These are phyloP conservation scores for Urocolius indicus DNA, from an alignment of 2,113 vertebrate species.

Conservation along the genomic window DNA sequence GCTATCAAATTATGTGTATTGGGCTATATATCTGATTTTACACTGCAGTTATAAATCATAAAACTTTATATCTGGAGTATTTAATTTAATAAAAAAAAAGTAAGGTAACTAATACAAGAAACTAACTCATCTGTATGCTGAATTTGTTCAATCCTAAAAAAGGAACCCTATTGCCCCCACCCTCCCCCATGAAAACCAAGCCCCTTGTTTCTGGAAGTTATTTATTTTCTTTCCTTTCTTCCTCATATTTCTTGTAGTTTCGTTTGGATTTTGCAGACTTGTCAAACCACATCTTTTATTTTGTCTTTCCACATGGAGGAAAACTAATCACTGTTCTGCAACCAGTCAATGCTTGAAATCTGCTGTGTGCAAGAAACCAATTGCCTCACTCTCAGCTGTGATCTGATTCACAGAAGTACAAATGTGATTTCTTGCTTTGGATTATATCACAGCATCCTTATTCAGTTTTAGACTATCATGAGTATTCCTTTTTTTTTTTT, in stretches of 20 bases:
- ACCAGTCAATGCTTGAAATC: slow-evolving; percentile 15
- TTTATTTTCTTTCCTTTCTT: neutral
- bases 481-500: neutral
- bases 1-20: neutral
- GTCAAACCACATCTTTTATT: neutral
- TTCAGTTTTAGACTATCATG: neutral
- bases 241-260: neutral
- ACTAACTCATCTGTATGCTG: neutral
- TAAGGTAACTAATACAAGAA: neutral
- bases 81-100: neutral
- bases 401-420: slow-evolving; percentile 21
- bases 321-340: slow-evolving; percentile 16
- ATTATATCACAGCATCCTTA: neutral
- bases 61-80: neutral
- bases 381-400: slow-evolving; percentile 38
- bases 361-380: neutral
- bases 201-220: neutral
- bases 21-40: neutral
- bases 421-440: slow-evolving; percentile 34
- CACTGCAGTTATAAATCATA: neutral
- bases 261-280: neutral
- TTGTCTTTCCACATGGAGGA: neutral
- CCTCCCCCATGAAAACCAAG: neutral
- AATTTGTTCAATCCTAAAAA: neutral
- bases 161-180: neutral